Base-by-base conservation (phyloP, 1,140 invertebrate species). In the Drosophila varians region DNA sequence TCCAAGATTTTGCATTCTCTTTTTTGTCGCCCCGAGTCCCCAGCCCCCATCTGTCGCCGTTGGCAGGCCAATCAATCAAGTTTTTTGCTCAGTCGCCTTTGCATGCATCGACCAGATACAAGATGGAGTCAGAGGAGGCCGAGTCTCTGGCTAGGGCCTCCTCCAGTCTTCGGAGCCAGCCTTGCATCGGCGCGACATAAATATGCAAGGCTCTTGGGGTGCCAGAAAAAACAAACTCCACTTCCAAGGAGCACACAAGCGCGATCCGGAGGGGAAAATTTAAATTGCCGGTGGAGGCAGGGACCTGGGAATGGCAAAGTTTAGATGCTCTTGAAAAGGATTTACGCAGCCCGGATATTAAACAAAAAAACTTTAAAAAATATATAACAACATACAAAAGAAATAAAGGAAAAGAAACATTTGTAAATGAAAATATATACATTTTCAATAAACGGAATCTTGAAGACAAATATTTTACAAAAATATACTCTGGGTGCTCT, bases 41-140 rank as follows among this genome's bases (percentile, higher is more conserved):
- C 28, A 31, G 28, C 9, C 58, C n/a, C 36, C 36, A 52, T 45
- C 38, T 34, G 18, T 36, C 21, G 46, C 38, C 36, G 6, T 38
- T 66, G 46, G 62, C 60, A 66, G 62, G 62, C 62, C 64, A 68
- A 68, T 68, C 64, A 68, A 68, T 68, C 64, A 68, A 68, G 64
- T 68, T 68, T 68, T 68, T 68, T 64, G 34, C 36, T 19, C 12
- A 19, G 36, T 43, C 61, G 64, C 61, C 26, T 66, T 68, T 68
- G 64, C 64, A 68, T 68, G 64, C 64, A 65, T 48, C 62, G 58
- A 16, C 16, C 11, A 49, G 25, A 51, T 25, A 19, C 46, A 68
- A 68, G 64, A 68, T 68, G 61, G 61, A 65, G 61, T 64, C 56
- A 25, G 34, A 45, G 25, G 54, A 42, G 4, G 40, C 23, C 16